These are phyloP conservation scores for Sinocyclocheilus maitianheensis DNA, from an alignment of 2,113 vertebrate genomes.

Conservation along the genomic window DNA sequence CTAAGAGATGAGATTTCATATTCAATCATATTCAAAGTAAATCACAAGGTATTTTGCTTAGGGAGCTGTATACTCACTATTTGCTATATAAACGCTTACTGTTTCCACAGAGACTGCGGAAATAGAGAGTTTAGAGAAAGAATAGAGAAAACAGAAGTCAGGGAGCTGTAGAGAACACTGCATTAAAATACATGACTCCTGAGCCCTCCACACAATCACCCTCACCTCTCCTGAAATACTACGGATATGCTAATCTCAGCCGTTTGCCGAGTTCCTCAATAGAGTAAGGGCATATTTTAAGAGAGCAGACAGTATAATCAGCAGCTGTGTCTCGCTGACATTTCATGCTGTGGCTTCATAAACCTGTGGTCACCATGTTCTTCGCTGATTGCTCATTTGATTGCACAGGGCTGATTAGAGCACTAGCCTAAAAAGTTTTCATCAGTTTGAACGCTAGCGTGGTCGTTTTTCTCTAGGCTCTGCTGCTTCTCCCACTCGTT, in stretches of 20 bases:
- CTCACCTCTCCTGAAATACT: slow-evolving; percentile 9
- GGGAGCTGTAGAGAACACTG: slow-evolving; percentile 8
- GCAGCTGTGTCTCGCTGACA: background rate
- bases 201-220: slow-evolving; percentile 55
- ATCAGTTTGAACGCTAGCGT: slow-evolving; percentile 14
- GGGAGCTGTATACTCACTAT: background rate
- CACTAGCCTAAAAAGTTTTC: slow-evolving; percentile 58
- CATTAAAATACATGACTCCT: slow-evolving; percentile 68
- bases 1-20: too few relatives aligned
- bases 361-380: slow-evolving; percentile 29
- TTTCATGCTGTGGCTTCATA: background rate
- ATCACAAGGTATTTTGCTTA: background rate
- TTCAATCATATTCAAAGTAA: background rate
- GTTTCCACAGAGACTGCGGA: background rate
- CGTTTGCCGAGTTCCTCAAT: background rate
- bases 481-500: background rate
- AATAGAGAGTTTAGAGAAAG: background rate
- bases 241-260: background rate
- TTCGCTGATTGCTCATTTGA: slow-evolving; percentile 62
- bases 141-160: background rate
- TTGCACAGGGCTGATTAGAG: slow-evolving; percentile 67
- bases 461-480: background rate
- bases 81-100: background rate
- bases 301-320: slow-evolving; percentile 30
- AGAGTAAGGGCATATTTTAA: slow-evolving; percentile 8